A percentile compares a stretch with the other conserved stretches of the same genome.
Evolutionary conservation across 1,140 invertebrate genomes (phyloP).

Genomic region (Geopemphigus sp.): DNA sequence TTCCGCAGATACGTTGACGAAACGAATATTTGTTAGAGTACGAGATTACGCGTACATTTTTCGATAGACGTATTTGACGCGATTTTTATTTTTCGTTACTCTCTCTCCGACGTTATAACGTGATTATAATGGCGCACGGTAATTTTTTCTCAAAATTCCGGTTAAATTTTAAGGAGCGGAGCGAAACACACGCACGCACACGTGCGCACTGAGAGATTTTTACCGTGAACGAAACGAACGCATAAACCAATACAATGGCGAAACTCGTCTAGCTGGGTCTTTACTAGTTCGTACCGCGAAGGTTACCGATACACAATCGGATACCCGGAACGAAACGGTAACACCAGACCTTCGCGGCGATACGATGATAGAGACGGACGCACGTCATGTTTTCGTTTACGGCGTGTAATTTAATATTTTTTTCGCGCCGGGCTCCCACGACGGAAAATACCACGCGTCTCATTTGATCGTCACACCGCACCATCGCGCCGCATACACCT

Average conservation of each 20-base stretch:
- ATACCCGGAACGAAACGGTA: constrained; percentile 33
- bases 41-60: too few relatives aligned
- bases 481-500: too few relatives aligned
- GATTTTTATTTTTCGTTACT: too few relatives aligned
- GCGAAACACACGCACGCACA: background rate
- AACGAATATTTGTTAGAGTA: too few relatives aligned
- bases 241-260: background rate
- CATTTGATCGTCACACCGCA: too few relatives aligned
- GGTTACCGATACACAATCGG: constrained; percentile 12
- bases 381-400: background rate
- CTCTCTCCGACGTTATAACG: too few relatives aligned
- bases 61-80: too few relatives aligned
- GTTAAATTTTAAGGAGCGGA: background rate
- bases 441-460: too few relatives aligned
- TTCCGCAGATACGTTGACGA: too few relatives aligned
- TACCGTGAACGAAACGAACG: background rate
- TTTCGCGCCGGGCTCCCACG: background rate
- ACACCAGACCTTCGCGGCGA: constrained; percentile 29
- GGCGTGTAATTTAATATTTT: constrained; percentile 27
- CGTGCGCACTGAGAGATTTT: background rate
- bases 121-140: background rate
- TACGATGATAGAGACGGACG: constrained; percentile 22
- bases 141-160: background rate
- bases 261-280: constrained; percentile 36
- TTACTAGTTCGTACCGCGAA: background rate